Evolutionary conservation across 2,888 invertebrate species (phyloP).

Genomic region (Scaptomyza parva): DNA sequence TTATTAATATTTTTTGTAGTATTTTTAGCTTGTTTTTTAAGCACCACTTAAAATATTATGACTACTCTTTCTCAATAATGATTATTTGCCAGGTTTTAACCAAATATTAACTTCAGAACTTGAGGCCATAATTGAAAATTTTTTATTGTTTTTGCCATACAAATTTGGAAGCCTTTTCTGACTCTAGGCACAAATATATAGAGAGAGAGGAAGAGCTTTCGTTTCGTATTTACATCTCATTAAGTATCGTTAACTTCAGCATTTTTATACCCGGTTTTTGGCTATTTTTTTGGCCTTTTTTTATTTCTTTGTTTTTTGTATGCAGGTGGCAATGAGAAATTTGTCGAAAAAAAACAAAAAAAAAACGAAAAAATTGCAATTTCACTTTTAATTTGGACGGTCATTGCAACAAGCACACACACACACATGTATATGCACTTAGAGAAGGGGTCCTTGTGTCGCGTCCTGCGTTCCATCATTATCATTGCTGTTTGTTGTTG

Average conservation of each 20-base stretch:
- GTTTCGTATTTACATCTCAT: slow-evolving; percentile 21
- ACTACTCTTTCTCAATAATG: too few species aligned
- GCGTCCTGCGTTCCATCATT: slow-evolving; percentile 65
- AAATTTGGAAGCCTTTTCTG: not conserved
- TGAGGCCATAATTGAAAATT: not conserved
- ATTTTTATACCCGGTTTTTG: not conserved
- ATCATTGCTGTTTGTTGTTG: slow-evolving; percentile 41
- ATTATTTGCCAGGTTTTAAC: not conserved
- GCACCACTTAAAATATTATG: too few species aligned
- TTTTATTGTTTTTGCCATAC: not conserved
- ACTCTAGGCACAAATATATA: not conserved
- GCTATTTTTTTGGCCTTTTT: slow-evolving; percentile 4
- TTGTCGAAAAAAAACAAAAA: slow-evolving; percentile 59
- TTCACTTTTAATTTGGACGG: slow-evolving; percentile 75
- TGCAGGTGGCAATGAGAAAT: slow-evolving; percentile 70
- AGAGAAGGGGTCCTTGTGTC: slow-evolving; percentile 29
- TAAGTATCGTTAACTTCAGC: not conserved
- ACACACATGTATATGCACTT: not conserved
- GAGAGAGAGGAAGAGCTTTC: not conserved
- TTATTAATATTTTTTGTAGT: too few species aligned
- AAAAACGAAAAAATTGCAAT: slow-evolving; percentile 56
- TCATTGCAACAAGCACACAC: slow-evolving; percentile 1
- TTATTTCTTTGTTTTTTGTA: slow-evolving; percentile 17
- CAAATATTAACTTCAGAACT: not conserved
- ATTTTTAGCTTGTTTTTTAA: too few species aligned